Conservation (phyloP, 2,888 invertebrate species). For the Mimumesa dahlbomi region DNA sequence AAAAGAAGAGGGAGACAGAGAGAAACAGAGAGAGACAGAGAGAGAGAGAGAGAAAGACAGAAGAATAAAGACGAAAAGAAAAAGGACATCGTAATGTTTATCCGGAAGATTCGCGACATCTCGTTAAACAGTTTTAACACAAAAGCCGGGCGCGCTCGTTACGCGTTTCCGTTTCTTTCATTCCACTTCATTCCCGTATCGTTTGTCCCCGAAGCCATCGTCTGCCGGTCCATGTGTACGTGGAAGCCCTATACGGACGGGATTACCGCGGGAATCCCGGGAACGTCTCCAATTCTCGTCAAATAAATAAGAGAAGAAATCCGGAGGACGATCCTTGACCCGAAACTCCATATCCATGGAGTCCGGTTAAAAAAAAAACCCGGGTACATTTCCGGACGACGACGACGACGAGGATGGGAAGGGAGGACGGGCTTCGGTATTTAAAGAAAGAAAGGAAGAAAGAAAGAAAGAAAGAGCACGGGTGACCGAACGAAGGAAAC, state of each 20-base stretch:
- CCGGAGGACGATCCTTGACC: slow-evolving; percentile 35
- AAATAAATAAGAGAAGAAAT: slow-evolving; percentile 43
- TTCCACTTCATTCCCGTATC: slow-evolving; percentile 9
- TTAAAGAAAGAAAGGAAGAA: not conserved
- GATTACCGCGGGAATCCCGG: slow-evolving; percentile 35
- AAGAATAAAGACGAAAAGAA: too few species aligned
- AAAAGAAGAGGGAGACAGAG: too few species aligned
- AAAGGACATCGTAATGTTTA: slow-evolving; percentile 2
- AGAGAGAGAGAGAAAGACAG: too few species aligned
- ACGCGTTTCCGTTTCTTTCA: not conserved
- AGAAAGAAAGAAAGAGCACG: not conserved
- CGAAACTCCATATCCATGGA: slow-evolving; percentile 22
- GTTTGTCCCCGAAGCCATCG: not conserved
- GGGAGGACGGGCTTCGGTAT: not conserved
- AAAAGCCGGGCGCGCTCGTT: slow-evolving; percentile 9
- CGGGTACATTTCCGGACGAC: not conserved
- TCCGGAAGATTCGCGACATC: slow-evolving; percentile 9
- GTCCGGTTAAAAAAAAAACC: slow-evolving; percentile 1
- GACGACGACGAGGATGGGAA: too few species aligned
- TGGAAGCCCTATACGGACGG: not conserved
- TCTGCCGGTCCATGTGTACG: not conserved
- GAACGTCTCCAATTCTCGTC: slow-evolving; percentile 31
- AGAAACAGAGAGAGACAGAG: too few species aligned
- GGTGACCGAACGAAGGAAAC: slow-evolving; percentile 5
- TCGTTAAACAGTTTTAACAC: slow-evolving; percentile 42